phyloP scores from a whole-genome alignment of 2,113 vertebrate species.

The Antigone vipio region DNA sequence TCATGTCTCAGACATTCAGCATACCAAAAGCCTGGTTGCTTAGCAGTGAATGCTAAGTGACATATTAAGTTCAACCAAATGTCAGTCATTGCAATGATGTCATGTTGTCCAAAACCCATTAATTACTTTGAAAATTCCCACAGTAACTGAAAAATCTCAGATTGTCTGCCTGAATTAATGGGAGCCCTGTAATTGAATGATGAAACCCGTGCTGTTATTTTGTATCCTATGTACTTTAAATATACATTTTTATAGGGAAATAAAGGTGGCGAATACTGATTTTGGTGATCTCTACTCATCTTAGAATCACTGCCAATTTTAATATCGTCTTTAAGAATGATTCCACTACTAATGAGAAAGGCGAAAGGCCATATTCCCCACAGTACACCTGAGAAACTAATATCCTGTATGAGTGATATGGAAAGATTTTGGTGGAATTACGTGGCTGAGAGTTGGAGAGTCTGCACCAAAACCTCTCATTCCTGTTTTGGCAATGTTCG shows the following conservation, averaged over 20 bases:
- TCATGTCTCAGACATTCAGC: slow-evolving; percentile 39
- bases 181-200: slow-evolving; percentile 26
- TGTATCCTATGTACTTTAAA: neutral
- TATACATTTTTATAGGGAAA: neutral
- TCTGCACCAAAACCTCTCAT: neutral
- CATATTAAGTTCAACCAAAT: slow-evolving; percentile 60
- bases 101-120: slow-evolving; percentile 55
- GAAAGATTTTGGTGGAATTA: neutral
- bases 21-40: slow-evolving; percentile 30
- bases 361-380: neutral
- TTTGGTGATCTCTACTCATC: neutral
- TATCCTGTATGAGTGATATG: neutral
- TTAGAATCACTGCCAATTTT: neutral
- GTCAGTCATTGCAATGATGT: slow-evolving; percentile 59
- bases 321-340: neutral
- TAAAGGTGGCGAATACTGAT: neutral
- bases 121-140: slow-evolving; percentile 63
- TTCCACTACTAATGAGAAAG: neutral
- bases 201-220: slow-evolving; percentile 47
- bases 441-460: neutral
- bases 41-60: slow-evolving; percentile 56
- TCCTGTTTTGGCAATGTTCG: neutral
- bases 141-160: slow-evolving; percentile 61
- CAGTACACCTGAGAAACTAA: neutral
- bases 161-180: slow-evolving; percentile 64